Evolutionary conservation across 2,113 vertebrate genomes (phyloP).

Genomic region (Argyrosomus japonicus): DNA sequence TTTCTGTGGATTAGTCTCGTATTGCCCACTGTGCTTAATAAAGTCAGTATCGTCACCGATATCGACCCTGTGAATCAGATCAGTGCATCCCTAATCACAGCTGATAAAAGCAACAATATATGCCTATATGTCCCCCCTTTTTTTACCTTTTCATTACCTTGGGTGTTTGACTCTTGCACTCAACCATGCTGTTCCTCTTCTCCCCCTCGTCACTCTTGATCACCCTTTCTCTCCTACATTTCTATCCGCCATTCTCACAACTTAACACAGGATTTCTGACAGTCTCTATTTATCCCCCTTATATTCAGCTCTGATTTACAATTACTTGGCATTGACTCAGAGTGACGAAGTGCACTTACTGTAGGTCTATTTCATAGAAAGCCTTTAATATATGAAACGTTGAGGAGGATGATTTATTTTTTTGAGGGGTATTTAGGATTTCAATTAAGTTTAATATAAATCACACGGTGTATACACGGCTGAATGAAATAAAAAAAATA

Average conservation of each 20-base stretch:
- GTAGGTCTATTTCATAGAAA: conserved; percentile 12
- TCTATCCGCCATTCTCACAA: not conserved
- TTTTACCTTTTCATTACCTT: not conserved
- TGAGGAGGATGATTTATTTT: not conserved
- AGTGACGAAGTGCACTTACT: not conserved
- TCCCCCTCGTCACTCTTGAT: not conserved
- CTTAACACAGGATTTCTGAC: conserved; percentile 19
- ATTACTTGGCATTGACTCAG: not conserved
- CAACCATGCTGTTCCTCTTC: not conserved
- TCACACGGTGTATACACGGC: not conserved
- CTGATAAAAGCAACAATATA: conserved; percentile 10
- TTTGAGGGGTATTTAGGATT: conserved; percentile 11
- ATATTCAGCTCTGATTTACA: conserved; percentile 31
- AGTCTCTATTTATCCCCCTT: conserved; percentile 18
- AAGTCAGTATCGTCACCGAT: not conserved
- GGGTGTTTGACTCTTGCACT: not conserved
- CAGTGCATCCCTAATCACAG: not conserved
- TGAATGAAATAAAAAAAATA: conserved; percentile 19
- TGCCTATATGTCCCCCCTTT: not conserved
- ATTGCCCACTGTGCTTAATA: not conserved
- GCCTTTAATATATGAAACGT: conserved; percentile 22
- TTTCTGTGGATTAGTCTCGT: not conserved
- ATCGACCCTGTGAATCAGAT: not conserved
- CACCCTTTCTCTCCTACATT: not conserved
- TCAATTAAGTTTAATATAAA: conserved; percentile 34